Evolutionary conservation across 2,113 vertebrate species (phyloP).

Genomic region (Rhea americana): DNA sequence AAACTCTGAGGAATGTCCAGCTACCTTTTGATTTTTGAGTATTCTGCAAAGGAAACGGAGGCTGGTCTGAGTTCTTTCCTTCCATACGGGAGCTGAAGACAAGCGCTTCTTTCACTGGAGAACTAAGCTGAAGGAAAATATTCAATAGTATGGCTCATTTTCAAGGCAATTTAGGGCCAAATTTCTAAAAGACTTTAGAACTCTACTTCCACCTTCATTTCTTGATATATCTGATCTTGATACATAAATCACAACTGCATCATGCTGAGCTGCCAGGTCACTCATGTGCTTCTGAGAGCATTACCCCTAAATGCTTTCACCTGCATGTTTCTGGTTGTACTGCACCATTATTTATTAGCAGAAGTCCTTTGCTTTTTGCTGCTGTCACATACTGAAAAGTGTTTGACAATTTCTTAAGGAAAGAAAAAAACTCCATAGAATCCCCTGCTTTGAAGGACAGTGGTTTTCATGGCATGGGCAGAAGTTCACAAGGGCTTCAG

Average conservation of each 20-base stretch:
- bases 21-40: not conserved
- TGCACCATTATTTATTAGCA: not conserved
- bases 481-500: not conserved
- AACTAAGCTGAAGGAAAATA: not conserved
- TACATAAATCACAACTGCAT: not conserved
- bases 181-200: not conserved
- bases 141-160: not conserved
- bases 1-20: not conserved
- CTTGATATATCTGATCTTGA: not conserved
- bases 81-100: not conserved
- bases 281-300: not conserved
- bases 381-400: not conserved
- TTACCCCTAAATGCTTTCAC: not conserved
- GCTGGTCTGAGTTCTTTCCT: not conserved
- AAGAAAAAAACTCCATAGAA: not conserved
- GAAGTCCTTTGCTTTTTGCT: not conserved
- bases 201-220: not conserved
- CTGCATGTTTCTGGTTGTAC: not conserved
- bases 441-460: not conserved
- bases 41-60: not conserved
- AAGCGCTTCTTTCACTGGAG: not conserved
- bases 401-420: not conserved
- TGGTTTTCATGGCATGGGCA: not conserved
- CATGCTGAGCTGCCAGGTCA: not conserved
- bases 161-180: not conserved